Percentiles rank a stretch among this genome's conserved stretches.
Conservation (phyloP, 2,113 vertebrate species). For the Bostrychus sinensis region DNA sequence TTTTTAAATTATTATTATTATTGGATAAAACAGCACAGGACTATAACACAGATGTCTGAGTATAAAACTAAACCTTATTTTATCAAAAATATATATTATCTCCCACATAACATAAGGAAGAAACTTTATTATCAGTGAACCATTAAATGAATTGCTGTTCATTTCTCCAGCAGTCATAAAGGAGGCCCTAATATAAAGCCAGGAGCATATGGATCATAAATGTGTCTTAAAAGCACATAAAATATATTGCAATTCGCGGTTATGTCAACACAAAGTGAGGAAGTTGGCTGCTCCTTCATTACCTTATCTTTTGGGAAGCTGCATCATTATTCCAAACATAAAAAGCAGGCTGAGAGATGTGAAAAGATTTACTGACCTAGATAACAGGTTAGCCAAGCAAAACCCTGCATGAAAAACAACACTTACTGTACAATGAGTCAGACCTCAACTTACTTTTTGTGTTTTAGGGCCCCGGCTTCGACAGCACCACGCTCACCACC, state of each 20-base stretch:
- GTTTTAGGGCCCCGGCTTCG: conserved; percentile 85
- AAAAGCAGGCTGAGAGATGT: neutral
- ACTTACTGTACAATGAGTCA: neutral
- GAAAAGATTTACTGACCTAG: conserved; percentile 11
- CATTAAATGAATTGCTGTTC: conserved; percentile 1
- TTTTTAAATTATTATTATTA: too few relatives aligned
- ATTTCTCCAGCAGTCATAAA: conserved; percentile 4
- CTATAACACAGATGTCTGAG: neutral
- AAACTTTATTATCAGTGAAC: neutral
- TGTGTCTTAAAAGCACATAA: conserved; percentile 9
- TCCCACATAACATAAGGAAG: neutral
- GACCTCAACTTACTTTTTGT: conserved; percentile 14
- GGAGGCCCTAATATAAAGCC: neutral
- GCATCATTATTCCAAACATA: neutral
- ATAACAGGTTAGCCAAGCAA: conserved; percentile 1
- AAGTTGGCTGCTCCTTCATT: conserved; percentile 2
- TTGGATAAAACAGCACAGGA: too few relatives aligned
- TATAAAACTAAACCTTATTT: neutral
- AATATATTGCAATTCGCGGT: neutral
- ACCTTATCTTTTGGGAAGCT: conserved; percentile 8
- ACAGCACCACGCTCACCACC: conserved; percentile 85
- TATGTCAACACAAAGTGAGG: conserved; percentile 12
- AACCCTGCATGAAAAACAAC: neutral
- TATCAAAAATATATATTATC: neutral
- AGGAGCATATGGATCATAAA: conserved; percentile 6